Evolutionary conservation across 2,113 vertebrate species (phyloP).

Genomic region (Ailurus styani): DNA sequence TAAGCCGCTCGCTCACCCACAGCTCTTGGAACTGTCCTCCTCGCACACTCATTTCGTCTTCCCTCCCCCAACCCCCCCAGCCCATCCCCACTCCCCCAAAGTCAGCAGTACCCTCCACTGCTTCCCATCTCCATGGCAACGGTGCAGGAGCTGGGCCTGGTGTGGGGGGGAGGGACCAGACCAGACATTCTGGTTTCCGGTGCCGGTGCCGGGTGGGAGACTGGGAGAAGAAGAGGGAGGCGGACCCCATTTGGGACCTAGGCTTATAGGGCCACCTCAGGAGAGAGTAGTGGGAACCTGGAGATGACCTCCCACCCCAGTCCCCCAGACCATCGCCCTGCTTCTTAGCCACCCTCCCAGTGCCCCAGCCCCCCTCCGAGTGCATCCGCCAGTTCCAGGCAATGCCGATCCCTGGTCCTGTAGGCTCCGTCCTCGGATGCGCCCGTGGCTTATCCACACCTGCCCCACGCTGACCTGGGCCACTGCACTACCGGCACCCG

Average conservation of each 20-base stretch:
- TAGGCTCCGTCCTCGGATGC: neutral
- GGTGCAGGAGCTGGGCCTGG: conserved; percentile 71
- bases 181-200: conserved; percentile 71
- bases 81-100: conserved; percentile 75
- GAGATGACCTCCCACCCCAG: neutral
- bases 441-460: neutral
- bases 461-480: neutral
- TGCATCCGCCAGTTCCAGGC: neutral
- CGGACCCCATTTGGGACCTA: neutral
- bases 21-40: conserved; percentile 41
- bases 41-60: conserved; percentile 41
- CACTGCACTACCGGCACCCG: neutral
- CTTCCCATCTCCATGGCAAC: conserved; percentile 77
- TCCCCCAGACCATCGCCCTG: neutral
- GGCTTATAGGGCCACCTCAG: neutral
- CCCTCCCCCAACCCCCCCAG: conserved; percentile 50
- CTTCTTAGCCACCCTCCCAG: neutral
- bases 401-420: neutral
- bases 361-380: neutral
- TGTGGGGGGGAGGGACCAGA: conserved; percentile 70
- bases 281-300: neutral
- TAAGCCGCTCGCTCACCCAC: conserved; percentile 1
- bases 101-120: conserved; percentile 73
- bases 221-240: neutral
- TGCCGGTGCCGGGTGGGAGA: conserved; percentile 59